phyloP scores from a whole-genome alignment of 2,797 vertebrate genomes.

The Rhincodon typus region DNA sequence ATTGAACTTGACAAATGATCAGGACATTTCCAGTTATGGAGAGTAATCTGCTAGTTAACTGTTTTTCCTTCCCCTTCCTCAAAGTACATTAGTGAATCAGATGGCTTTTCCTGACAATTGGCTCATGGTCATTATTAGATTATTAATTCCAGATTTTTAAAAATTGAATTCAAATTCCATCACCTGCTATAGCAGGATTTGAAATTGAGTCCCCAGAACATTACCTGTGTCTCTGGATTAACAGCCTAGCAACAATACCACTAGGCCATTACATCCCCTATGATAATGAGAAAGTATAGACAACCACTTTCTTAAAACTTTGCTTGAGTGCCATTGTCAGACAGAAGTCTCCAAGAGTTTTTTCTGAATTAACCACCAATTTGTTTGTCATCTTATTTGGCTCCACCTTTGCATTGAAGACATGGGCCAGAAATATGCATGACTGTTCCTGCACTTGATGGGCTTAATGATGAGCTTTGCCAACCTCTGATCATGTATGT shows the following conservation, averaged over 20 bases:
- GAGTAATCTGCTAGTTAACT: background rate
- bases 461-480: background rate
- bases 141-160: too few relatives aligned
- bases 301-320: background rate
- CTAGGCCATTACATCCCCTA: too few relatives aligned
- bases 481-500: background rate
- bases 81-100: too few relatives aligned
- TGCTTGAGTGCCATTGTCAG: background rate
- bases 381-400: background rate
- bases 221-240: too few relatives aligned
- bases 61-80: too few relatives aligned
- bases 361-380: background rate
- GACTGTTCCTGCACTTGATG: background rate
- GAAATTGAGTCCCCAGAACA: too few relatives aligned
- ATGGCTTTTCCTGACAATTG: too few relatives aligned
- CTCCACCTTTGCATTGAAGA: background rate
- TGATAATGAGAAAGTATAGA: background rate
- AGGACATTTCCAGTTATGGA: background rate
- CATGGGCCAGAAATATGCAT: background rate
- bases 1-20: background rate
- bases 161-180: too few relatives aligned
- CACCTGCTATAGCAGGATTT: too few relatives aligned
- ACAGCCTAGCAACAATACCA: too few relatives aligned
- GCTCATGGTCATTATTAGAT: too few relatives aligned
- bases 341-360: background rate